Conservation (phyloP, 2,113 vertebrate species). For the Oriolus oriolus region DNA sequence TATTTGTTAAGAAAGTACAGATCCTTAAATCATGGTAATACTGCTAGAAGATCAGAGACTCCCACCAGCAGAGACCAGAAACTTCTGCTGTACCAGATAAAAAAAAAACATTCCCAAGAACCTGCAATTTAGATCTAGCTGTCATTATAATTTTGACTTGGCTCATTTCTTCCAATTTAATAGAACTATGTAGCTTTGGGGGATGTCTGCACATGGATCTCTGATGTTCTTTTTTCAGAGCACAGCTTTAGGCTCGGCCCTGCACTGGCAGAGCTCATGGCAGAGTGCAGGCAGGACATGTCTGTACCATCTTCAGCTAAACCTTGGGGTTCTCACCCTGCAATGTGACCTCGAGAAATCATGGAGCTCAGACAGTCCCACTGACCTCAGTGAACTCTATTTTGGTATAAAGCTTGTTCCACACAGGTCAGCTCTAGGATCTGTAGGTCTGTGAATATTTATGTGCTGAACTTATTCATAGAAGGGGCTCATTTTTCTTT, state of each 20-base stretch:
- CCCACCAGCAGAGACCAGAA: background rate
- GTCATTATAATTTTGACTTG: background rate
- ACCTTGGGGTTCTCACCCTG: background rate
- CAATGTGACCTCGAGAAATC: background rate
- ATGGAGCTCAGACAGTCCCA: background rate
- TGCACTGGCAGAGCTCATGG: background rate
- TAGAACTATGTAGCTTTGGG: background rate
- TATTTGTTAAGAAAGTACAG: background rate
- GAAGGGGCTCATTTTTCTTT: background rate
- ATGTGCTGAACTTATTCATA: background rate
- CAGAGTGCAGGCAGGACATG: background rate
- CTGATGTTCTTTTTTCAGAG: background rate
- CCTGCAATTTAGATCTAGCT: background rate
- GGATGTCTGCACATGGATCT: accelerated
- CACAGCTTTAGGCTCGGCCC: background rate
- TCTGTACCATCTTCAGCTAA: background rate
- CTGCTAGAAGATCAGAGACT: background rate
- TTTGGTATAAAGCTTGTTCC: background rate
- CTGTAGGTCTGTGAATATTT: background rate
- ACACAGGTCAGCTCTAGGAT: background rate
- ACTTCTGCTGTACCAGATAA: background rate
- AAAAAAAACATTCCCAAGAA: background rate
- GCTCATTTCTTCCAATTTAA: background rate
- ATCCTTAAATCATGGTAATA: background rate
- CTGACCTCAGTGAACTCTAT: background rate